Percentiles rank a stretch among this genome's conserved stretches.
Conservation (phyloP, 2,113 vertebrate genomes). For the Syrmaticus mikado region DNA sequence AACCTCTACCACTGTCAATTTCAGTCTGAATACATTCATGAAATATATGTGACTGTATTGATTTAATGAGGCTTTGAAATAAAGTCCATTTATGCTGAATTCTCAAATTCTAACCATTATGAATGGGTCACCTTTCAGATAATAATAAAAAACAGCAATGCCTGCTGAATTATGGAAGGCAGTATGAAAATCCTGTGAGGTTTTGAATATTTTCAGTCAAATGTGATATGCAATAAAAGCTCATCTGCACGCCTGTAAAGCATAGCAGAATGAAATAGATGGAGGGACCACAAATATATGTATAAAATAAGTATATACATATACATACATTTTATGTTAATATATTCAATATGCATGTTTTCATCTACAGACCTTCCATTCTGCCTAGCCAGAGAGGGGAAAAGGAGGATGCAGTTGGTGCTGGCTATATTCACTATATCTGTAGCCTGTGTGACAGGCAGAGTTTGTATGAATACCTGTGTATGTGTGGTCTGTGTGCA, state of each 20-base stretch:
- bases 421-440: not conserved
- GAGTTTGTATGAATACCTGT: too few species aligned
- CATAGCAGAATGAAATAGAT: not conserved
- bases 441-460: not conserved
- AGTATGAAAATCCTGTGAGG: not conserved
- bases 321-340: too few species aligned
- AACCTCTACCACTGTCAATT: not conserved
- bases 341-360: not conserved
- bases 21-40: not conserved
- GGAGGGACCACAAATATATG: not conserved
- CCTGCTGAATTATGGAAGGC: not conserved
- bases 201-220: not conserved
- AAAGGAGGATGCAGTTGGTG: not conserved
- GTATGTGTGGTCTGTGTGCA: accelerated
- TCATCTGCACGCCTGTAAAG: not conserved
- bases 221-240: not conserved
- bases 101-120: not conserved
- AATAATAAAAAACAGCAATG: not conserved
- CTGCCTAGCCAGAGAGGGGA: too few species aligned
- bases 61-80: not conserved
- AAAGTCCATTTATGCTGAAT: not conserved
- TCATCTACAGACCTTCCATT: not conserved
- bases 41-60: not conserved
- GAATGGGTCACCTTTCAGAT: not conserved
- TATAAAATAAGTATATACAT: not conserved